Conservation (phyloP, 1,140 invertebrate species). For the Caenorhabditis briggsae region DNA sequence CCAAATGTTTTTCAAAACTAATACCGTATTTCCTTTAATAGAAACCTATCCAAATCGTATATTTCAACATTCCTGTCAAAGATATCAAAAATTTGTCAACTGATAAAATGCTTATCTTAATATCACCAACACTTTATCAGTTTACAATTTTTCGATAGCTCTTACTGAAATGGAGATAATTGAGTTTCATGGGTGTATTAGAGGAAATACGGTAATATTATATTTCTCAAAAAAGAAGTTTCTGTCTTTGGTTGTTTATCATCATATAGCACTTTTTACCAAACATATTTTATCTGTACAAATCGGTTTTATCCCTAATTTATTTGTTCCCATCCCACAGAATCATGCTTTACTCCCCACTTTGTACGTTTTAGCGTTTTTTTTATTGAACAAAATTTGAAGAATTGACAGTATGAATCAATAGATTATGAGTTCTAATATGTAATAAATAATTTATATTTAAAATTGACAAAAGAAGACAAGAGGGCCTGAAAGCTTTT, state of each 20-base stretch:
- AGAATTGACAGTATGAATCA: neutral
- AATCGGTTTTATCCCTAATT: constrained; percentile 5
- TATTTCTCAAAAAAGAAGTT: too few species aligned
- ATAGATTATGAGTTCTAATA: neutral
- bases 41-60: neutral
- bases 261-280: neutral
- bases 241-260: too few species aligned
- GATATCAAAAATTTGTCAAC: too few species aligned
- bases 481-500: constrained; percentile 28
- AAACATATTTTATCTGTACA: constrained; percentile 11
- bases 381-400: neutral
- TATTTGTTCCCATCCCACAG: neutral
- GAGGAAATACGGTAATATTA: too few species aligned
- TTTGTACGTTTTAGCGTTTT: neutral
- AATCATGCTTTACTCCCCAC: neutral
- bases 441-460: constrained; percentile 45
- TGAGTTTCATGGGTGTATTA: too few species aligned
- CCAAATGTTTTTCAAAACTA: neutral
- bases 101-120: too few species aligned
- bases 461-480: neutral
- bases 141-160: too few species aligned
- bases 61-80: neutral
- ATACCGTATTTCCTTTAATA: neutral
- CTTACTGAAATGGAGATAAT: too few species aligned
- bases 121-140: too few species aligned